Base-by-base conservation (phyloP, 2,797 vertebrate genomes). In the Rhinella marina region DNA sequence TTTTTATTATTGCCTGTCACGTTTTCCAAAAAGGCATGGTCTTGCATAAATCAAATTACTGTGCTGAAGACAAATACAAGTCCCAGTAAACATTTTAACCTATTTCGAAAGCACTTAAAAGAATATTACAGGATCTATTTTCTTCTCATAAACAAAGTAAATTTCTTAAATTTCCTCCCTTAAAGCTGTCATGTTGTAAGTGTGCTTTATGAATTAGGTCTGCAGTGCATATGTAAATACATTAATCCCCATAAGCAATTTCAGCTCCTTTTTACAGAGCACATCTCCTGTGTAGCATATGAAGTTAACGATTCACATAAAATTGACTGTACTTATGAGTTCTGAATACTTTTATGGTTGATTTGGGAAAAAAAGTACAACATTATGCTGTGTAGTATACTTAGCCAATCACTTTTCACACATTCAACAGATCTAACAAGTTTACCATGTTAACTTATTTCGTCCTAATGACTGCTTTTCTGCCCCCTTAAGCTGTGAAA, bases 221-320 rank as follows among this genome's bases (percentile, higher is more conserved):
- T 88, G 92, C 93, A 92, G 90, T 91, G 3, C 88, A 91, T 91
- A 94, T 91, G 88, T 92, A 91, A 94, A 94, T 93, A n/a, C 92
- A 91, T 92, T 93, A 93, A 93, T 93, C 93, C 93, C 93, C 91
- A 91, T 90, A 87, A 90, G 91, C 77, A 91, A 82, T 93, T 94
- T 90, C 41, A 59, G 87, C 84, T 86, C 50, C 91, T 91, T 90
- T 91, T 94, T 92, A 92, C 90, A 90, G 90, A 92, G 92, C 81
- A 91, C 92, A 91, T 94, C 92, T 94, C 93, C 91, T 85, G 91
- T 93, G 93, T 93, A 91, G 94, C 94, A 94, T 94, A 94, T 93
- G 93, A 94, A 93, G 91, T 90, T 94, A 94, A 94, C 91, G 93
- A 93, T 92, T 94, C 92, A 91, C 92, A 92, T 93, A 94, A 95